Evolutionary conservation across 2,113 vertebrate genomes (phyloP), one percentile per base, ranked within the genome.

Genomic region (Bubo blakistoni): DNA sequence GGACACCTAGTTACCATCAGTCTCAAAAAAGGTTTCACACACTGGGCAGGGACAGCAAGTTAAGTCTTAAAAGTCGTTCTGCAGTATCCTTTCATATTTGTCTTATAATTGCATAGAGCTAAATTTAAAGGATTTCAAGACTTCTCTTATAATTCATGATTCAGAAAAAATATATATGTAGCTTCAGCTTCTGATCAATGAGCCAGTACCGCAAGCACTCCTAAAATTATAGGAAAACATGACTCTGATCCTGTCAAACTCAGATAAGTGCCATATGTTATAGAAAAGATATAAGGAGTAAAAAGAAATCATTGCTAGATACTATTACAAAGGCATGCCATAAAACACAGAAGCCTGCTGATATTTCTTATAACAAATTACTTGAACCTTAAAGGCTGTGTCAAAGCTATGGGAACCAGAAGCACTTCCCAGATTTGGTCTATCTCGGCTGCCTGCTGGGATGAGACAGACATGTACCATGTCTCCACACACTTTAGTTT

Each of bases 161-260:
- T 90, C 3, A 38, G 63, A 95, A 85, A 93, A 73, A 70, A 38
- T 76, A 49, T 22, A 22, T 25, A 57, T 54, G 77, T 49, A 96
- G 14, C 30, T 93, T 91, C 66, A 74, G 38, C 62, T 85, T 83
- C 67, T 91, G 69, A 74, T 86, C 92, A 91, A 78, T 79, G 29
- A 87, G 22, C 32, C 78, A 84, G 30, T 84, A 88, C 57, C 4
- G 2, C 34, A 84, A 80, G 38, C 34, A 69, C 70, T 67, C 65
- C 72, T 71, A 92, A 88, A 95, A 85, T 80, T 76, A 80, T 82
- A 94, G 69, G n/a, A 86, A 92, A 93, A 65, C 36, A 46, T 67
- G 44, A 61, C 22, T 81, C 44, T 74, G 40, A 44, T 65, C 55
- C 49, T 76, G 57, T 94, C 81, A 91, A 65, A 79, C 51, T 55